A percentile compares a stretch with the other conserved stretches of the same genome.
Conservation (phyloP, 2,797 vertebrate genomes). For the Sparidentex hasta region DNA sequence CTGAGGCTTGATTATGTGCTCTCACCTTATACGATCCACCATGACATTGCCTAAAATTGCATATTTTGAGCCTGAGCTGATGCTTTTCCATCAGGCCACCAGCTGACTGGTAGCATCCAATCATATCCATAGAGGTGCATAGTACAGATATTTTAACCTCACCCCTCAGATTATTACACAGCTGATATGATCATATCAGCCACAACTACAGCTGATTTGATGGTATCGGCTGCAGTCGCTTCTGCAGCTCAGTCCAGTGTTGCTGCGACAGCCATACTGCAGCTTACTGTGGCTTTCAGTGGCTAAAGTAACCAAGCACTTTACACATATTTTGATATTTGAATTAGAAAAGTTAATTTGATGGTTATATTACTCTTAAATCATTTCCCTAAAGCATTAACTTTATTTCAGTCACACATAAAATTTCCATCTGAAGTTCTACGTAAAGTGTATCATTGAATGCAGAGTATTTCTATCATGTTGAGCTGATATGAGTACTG, state of each 20-base stretch:
- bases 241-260: neutral
- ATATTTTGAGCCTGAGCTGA: neutral
- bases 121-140: neutral
- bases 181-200: constrained; percentile 3
- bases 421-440: too few species aligned
- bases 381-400: too few species aligned
- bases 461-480: too few species aligned
- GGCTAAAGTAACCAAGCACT: neutral
- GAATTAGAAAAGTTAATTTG: neutral
- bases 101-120: constrained; percentile 10
- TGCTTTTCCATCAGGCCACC: constrained; percentile 7
- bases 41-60: too few species aligned
- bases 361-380: neutral
- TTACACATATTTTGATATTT: neutral
- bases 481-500: too few species aligned
- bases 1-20: too few species aligned
- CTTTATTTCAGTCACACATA: too few species aligned
- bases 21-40: too few species aligned
- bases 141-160: neutral
- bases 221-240: too few species aligned
- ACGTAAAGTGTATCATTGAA: too few species aligned
- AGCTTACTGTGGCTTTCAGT: neutral
- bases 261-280: neutral
- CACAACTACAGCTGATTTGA: too few species aligned
- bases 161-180: neutral